Conservation (phyloP, 2,113 vertebrate genomes). For the Empidonax traillii region DNA sequence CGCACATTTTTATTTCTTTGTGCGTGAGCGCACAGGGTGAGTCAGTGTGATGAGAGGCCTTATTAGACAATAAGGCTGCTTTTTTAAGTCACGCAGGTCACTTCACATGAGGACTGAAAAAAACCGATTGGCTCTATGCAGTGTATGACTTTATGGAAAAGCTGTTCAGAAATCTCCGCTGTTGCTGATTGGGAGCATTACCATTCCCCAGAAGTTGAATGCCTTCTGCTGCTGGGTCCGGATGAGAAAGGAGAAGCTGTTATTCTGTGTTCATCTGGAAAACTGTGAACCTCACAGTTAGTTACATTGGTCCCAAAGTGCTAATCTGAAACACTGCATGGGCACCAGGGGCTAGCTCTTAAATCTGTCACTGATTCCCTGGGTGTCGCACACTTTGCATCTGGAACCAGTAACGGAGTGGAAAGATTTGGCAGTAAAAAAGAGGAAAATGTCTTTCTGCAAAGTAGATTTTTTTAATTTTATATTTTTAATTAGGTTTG, state of each 20-base stretch:
- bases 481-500: background rate
- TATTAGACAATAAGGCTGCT: background rate
- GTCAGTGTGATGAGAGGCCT: background rate
- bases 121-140: background rate
- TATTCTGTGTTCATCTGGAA: background rate
- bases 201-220: background rate
- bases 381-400: background rate
- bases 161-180: background rate
- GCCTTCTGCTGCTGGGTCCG: background rate
- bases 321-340: background rate
- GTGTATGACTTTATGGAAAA: background rate
- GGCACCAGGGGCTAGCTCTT: background rate
- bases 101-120: background rate
- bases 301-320: background rate
- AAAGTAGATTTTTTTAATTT: background rate
- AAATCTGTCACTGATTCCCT: conserved; percentile 10
- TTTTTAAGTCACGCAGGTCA: background rate
- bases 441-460: background rate
- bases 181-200: background rate
- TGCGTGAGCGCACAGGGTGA: background rate
- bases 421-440: background rate
- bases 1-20: background rate
- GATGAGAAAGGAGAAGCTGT: background rate
- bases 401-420: background rate
- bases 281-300: background rate